Evolutionary conservation across 64 coral and sea anemone species (phyloP), one percentile per base, ranked within the genome.

Genomic region (Dendrophyllia cribrosa): DNA sequence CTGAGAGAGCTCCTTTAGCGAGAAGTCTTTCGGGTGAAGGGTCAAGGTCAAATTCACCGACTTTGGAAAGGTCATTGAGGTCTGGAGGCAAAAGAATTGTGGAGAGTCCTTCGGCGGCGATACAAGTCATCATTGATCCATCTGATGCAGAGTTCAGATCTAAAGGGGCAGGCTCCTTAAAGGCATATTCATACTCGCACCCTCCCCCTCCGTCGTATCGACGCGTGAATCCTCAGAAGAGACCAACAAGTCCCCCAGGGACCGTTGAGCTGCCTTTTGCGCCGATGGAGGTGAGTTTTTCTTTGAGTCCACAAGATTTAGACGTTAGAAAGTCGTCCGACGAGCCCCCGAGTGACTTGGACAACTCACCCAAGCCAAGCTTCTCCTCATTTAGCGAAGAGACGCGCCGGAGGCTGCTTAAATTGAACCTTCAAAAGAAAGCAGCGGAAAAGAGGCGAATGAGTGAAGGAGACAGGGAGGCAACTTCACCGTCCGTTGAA

Each of bases 151-250:
- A 96, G 11, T 61, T 53, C 55, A 93, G 89, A 85, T 6, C 62
- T 19, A 76, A 89, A 85, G 91, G 97, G 46, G 66, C 62, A 19
- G 73, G 69, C 22, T 86, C 87, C 10, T 77, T 96, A 21, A 90
- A 93, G 89, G 97, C 97, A 19, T 99, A 99, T 43, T 99, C 97
- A 0, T 99, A 99, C 58, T 91, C 97, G 64, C 94, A 87, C 17
- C 97, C 97, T 23, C 97, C 97, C 10, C 97, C 97, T 24, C 97
- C 97, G 34, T 99, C 97, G 3, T 99, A 99, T 90, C 91, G 94
- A 20, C 93, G 93, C 14, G 85, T 88, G 23, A 86, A 70, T 47
- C 87, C 91, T 5, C 74, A 79, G 45, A 91, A 81, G 43, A 94
- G 92, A 51, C 55, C 89, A 0, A 43, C 76, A 67, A 90, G 88